A percentile compares a stretch with the other conserved stretches of the same genome.
Conservation (phyloP, 2,797 vertebrate genomes). For the Sciaenops ocellatus region DNA sequence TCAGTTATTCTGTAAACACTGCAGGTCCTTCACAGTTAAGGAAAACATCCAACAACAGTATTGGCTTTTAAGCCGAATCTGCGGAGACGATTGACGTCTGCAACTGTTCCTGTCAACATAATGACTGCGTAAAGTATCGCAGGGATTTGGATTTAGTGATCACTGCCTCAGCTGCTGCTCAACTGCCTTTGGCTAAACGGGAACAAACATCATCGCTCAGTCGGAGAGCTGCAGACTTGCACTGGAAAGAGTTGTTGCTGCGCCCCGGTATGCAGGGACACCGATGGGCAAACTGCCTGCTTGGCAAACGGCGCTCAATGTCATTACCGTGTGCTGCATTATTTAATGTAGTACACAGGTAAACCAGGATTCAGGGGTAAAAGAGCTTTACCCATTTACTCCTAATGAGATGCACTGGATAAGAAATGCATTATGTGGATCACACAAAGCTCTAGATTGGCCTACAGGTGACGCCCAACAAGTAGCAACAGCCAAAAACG, state of each 20-base stretch:
- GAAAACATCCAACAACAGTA: constrained; percentile 46
- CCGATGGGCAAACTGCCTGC: constrained; percentile 51
- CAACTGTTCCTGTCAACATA: constrained; percentile 64
- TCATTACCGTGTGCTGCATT: constrained; percentile 4
- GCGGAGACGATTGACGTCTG: constrained; percentile 52
- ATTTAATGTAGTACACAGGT: constrained; percentile 8
- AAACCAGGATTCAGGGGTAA: not conserved
- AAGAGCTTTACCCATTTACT: not conserved
- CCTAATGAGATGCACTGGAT: too few species aligned
- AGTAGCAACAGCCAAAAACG: too few species aligned
- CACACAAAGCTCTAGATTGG: not conserved
- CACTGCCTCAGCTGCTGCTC: constrained; percentile 58
- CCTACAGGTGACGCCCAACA: not conserved
- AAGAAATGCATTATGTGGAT: not conserved
- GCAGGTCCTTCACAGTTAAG: constrained; percentile 57
- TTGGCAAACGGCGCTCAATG: constrained; percentile 36
- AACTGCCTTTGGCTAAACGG: constrained; percentile 66
- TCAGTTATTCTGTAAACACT: constrained; percentile 52
- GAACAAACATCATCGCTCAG: constrained; percentile 67
- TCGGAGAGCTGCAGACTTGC: constrained; percentile 35
- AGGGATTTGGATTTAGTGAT: constrained; percentile 71
- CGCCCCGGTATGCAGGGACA: constrained; percentile 20
- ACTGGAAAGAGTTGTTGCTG: constrained; percentile 38
- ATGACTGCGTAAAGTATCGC: constrained; percentile 57
- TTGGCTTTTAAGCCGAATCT: constrained; percentile 44